phyloP scores from a whole-genome alignment of 2,888 invertebrate genomes.

The Itoplectis maculator region DNA sequence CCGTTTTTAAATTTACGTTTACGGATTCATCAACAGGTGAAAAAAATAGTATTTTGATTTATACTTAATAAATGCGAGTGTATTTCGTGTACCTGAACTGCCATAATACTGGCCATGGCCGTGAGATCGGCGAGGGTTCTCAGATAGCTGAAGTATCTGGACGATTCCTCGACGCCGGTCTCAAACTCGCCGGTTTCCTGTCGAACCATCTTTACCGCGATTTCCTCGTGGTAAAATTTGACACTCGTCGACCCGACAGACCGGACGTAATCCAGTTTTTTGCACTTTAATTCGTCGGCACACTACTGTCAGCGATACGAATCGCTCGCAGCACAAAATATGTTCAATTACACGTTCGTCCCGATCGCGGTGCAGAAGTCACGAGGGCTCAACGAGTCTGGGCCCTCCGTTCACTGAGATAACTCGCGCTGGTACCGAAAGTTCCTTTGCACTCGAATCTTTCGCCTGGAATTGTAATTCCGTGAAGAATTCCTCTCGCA shows the following conservation, averaged over 20 bases:
- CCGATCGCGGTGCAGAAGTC: slow-evolving; percentile 12
- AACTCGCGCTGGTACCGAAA: slow-evolving; percentile 45
- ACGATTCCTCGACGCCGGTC: slow-evolving; percentile 75
- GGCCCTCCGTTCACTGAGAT: slow-evolving; percentile 59
- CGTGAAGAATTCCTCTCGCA: background rate
- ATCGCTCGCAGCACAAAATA: slow-evolving; percentile 8
- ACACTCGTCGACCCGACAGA: background rate
- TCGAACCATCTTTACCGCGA: slow-evolving; percentile 74
- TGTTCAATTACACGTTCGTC: background rate
- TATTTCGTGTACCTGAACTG: slow-evolving; percentile 76
- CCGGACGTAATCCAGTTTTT: slow-evolving; percentile 11
- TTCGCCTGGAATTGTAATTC: slow-evolving; percentile 37
- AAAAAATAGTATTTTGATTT: background rate
- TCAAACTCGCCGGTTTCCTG: slow-evolving; percentile 74
- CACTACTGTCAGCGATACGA: background rate
- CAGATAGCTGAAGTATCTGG: slow-evolving; percentile 76
- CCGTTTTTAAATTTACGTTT: no score
- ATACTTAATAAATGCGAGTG: background rate
- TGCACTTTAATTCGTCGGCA: background rate
- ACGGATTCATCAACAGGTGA: no score
- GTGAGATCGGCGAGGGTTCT: slow-evolving; percentile 79
- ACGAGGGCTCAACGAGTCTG: slow-evolving; percentile 68
- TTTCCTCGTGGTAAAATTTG: background rate
- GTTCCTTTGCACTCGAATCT: background rate
- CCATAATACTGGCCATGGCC: slow-evolving; percentile 79